Base-by-base conservation (phyloP, 2,797 vertebrate species). In the Fistularia tabacaria region DNA sequence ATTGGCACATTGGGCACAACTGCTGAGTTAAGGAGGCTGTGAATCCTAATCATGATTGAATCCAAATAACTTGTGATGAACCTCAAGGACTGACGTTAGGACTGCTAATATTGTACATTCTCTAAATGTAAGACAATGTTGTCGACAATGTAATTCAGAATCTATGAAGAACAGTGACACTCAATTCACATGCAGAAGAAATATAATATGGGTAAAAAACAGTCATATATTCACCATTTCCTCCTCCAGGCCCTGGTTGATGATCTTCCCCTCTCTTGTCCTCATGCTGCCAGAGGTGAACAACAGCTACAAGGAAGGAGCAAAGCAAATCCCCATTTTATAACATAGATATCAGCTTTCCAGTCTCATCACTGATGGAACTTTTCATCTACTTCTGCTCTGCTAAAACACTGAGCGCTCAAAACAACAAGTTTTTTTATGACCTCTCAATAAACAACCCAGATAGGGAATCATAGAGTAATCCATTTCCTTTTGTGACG, bases 171-270 rank as follows among this genome's bases (percentile, higher is more conserved):
- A 36, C 6, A 8, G 10, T 11, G 8, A 10, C 5, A 6, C 45
- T 14, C 0, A 6, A 10, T 38, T 41, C 41, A 45, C 45, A 8
- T 25, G 2, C n/a, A n/a, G n/a, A n/a, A n/a, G n/a, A 13, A 45
- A 12, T 7, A 45, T 9, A 45, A 45, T 12, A 2, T 1, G 7
- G 11, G 44, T 14, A 11, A n/a, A 54, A 10, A 3, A 6, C 7
- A 56, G 46, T 3, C n/a, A 38, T 1, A 63, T 51, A 57, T 43
- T 69, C 88, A 96, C 95, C 95, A 97, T 95, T 85, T 97, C 95
- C 76, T 96, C 93, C 78, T 97, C 95, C 73, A 92, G 89, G 64
- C 88, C 90, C 79, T 90, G 86, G 78, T 95, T 96, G 63, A 98
- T 82, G 59, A 91, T 84, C 69, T 91, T 94, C 69, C 76, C 84